Conservation (phyloP, 2,888 invertebrate genomes). For the Pachliopta kotzebuea region DNA sequence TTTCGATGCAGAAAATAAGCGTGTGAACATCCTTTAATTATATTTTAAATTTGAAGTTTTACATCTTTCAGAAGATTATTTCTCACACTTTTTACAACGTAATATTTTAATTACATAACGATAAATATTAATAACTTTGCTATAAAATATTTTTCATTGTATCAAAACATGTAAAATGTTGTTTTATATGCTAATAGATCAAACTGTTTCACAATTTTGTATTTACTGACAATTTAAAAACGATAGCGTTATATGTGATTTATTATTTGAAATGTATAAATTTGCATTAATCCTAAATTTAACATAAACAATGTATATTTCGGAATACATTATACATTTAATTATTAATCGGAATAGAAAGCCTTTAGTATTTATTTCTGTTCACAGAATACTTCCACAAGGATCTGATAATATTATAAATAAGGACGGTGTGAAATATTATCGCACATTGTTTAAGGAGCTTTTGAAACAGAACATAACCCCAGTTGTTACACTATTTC, state of each 20-base stretch:
- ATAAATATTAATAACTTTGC: no score
- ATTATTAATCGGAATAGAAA: neutral
- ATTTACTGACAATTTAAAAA: no score
- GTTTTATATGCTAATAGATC: no score
- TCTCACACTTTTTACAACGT: no score
- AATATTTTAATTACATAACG: no score
- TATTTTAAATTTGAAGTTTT: neutral
- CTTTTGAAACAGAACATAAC: slow-evolving; percentile 83
- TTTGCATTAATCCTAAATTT: neutral
- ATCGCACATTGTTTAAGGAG: slow-evolving; percentile 86
- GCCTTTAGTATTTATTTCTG: neutral
- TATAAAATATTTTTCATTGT: no score
- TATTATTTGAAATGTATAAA: neutral
- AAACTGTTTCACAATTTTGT: no score
- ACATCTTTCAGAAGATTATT: neutral
- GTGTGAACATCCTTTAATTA: neutral
- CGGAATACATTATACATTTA: neutral
- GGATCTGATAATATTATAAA: slow-evolving; percentile 85
- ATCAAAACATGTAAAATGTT: no score
- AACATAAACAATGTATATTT: neutral
- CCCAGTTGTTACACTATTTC: slow-evolving; percentile 85
- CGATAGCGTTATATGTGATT: neutral
- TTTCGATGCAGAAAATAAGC: neutral
- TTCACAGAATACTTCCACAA: slow-evolving; percentile 83
- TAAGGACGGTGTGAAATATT: slow-evolving; percentile 85